phyloP scores from a whole-genome alignment of 2,888 invertebrate genomes.

The Hymenopus coronatus region DNA sequence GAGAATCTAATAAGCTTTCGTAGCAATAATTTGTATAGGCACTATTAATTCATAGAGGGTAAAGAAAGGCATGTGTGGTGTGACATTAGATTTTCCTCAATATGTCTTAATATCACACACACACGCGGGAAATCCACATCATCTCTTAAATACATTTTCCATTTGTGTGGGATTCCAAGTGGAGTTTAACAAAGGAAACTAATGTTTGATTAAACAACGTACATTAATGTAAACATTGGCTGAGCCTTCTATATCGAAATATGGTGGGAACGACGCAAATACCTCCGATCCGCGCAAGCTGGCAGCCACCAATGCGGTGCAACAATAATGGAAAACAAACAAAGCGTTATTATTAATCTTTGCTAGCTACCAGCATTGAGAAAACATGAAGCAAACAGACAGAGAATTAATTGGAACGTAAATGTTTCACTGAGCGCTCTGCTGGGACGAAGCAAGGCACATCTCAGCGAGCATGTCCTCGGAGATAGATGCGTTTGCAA shows the following conservation, averaged over 20 bases:
- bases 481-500: background rate
- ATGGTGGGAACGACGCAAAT: background rate
- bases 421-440: background rate
- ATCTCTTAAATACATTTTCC: no score
- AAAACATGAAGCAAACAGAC: background rate
- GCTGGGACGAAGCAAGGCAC: background rate
- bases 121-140: no score
- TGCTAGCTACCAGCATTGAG: background rate
- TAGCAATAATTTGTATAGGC: no score
- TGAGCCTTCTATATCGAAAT: background rate
- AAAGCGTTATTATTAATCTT: background rate
- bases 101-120: no score
- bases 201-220: background rate
- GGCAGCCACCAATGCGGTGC: background rate
- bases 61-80: no score
- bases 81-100: no score
- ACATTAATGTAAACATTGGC: background rate
- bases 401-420: background rate
- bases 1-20: no score
- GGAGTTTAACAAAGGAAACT: background rate
- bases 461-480: background rate
- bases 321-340: background rate
- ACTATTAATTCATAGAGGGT: no score
- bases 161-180: no score
- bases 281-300: background rate